A percentile compares a stretch with the other conserved stretches of the same genome.
These are phyloP conservation scores for Siphlonurus alternatus DNA, from an alignment of 2,888 invertebrate species.

Conservation along the genomic window DNA sequence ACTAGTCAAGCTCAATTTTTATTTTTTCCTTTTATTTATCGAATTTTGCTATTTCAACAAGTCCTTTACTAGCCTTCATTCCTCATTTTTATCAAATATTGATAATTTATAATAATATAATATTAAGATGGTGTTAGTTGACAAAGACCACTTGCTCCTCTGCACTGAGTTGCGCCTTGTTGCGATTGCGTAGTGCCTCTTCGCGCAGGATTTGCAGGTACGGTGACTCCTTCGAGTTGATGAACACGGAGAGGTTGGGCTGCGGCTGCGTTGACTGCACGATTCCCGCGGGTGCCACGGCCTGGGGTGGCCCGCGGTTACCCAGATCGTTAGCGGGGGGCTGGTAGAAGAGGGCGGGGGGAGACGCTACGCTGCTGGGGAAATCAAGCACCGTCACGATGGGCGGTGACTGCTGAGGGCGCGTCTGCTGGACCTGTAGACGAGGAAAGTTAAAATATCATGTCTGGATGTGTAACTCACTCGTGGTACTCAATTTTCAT, in stretches of 20 bases:
- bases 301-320: slow-evolving; percentile 20
- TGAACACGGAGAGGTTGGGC: slow-evolving; percentile 23
- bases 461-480: too few relatives aligned
- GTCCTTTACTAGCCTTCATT: background rate
- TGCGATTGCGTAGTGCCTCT: background rate
- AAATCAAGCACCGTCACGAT: slow-evolving; percentile 20
- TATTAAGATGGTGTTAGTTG: background rate
- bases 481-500: too few relatives aligned
- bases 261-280: slow-evolving; percentile 29
- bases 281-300: slow-evolving; percentile 29
- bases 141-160: background rate
- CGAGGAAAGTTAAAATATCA: too few relatives aligned
- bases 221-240: slow-evolving; percentile 29
- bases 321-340: slow-evolving; percentile 15
- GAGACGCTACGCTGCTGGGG: slow-evolving; percentile 18
- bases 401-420: background rate
- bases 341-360: slow-evolving; percentile 15
- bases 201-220: slow-evolving; percentile 7
- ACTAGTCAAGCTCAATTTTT: background rate
- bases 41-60: background rate
- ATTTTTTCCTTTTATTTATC: background rate
- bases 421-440: too few relatives aligned
- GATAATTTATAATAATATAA: background rate
- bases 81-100: background rate
- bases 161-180: background rate